Conservation (phyloP, 2,888 invertebrate genomes). For the Patella pellucida region DNA sequence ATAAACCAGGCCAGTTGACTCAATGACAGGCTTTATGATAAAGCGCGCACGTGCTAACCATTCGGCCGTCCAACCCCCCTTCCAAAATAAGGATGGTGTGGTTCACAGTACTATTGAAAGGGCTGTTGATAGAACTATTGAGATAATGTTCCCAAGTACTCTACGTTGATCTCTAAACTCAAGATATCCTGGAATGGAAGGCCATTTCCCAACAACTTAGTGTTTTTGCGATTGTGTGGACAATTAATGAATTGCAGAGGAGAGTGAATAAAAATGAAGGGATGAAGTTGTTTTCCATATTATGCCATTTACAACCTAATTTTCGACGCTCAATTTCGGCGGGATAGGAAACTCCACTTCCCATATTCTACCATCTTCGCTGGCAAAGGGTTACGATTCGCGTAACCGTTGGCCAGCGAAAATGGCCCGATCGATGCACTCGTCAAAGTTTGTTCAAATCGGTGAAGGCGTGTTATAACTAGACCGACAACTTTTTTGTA, state of each 20-base stretch:
- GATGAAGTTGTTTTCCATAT: neutral
- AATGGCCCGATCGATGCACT: too few relatives aligned
- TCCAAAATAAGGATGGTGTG: slow-evolving; percentile 9
- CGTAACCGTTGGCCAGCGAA: too few relatives aligned
- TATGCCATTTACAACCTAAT: neutral
- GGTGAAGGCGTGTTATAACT: too few relatives aligned
- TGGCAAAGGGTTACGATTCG: too few relatives aligned
- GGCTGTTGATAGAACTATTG: neutral
- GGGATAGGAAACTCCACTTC: neutral
- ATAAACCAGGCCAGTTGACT: too few relatives aligned
- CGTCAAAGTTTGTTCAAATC: too few relatives aligned
- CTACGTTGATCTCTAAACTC: slow-evolving; percentile 10
- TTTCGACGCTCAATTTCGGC: neutral
- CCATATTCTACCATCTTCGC: neutral
- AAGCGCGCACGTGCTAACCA: too few relatives aligned
- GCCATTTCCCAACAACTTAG: neutral
- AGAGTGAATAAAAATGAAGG: slow-evolving; percentile 3
- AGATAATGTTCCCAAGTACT: neutral
- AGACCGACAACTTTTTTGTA: too few relatives aligned
- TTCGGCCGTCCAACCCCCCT: too few relatives aligned
- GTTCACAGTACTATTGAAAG: slow-evolving; percentile 1
- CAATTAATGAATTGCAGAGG: neutral
- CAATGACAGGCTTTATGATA: too few relatives aligned
- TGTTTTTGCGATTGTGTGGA: slow-evolving; percentile 9
- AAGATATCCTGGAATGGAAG: slow-evolving; percentile 12